phyloP scores from a whole-genome alignment of 1,140 invertebrate species.

The Caenorhabditis briggsae region DNA sequence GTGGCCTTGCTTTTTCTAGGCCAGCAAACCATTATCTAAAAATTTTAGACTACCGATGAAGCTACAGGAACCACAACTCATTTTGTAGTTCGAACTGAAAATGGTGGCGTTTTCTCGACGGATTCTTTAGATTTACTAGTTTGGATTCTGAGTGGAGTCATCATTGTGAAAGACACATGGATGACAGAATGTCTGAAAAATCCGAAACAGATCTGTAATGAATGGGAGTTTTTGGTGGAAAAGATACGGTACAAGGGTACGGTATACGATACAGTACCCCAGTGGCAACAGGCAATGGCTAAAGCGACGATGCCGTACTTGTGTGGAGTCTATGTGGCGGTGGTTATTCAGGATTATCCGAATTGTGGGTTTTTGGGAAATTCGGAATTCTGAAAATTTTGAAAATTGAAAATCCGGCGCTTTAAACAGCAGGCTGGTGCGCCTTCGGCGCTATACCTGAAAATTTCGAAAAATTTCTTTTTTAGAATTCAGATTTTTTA shows the following conservation, averaged over 20 bases:
- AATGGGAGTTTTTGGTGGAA: background rate
- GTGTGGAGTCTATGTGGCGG: slow-evolving; percentile 7
- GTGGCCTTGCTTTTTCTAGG: too few species aligned
- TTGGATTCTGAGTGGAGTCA: slow-evolving; percentile 4
- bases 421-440: too few species aligned
- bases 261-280: background rate
- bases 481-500: too few species aligned
- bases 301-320: slow-evolving; percentile 17
- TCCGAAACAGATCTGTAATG: background rate
- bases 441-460: too few species aligned
- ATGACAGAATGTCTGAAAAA: slow-evolving; percentile 10
- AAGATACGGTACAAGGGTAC: slow-evolving; percentile 5
- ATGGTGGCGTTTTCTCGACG: background rate
- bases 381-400: too few species aligned
- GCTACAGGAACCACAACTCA: background rate
- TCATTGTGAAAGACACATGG: background rate
- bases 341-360: background rate
- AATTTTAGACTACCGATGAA: slow-evolving; percentile 12
- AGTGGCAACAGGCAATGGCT: background rate
- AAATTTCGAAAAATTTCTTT: too few species aligned
- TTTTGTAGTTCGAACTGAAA: background rate
- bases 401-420: too few species aligned
- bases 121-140: background rate
- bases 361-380: background rate
- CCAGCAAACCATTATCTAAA: background rate